These are phyloP conservation scores for Puffinus mauretanicus DNA, from an alignment of 2,113 vertebrate species.

Conservation along the genomic window DNA sequence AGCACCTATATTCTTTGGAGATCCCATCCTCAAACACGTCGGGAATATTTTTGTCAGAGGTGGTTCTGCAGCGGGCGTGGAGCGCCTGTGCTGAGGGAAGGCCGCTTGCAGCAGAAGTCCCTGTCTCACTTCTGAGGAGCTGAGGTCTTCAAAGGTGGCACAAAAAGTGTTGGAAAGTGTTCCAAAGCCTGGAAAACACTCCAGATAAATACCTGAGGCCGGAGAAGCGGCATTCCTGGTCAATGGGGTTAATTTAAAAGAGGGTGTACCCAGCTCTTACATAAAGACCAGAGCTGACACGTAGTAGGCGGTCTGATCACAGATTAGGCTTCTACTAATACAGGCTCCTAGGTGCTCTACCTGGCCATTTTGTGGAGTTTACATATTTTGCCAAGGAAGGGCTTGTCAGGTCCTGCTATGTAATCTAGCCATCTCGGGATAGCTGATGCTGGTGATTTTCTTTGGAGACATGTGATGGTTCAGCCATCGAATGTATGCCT, in stretches of 20 bases:
- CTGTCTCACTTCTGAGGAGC: neutral
- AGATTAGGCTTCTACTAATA: neutral
- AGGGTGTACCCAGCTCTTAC: neutral
- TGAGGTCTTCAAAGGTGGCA: neutral
- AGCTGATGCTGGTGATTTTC: neutral
- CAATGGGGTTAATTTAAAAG: neutral
- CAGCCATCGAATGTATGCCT: neutral
- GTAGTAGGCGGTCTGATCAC: neutral
- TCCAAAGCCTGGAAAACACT: neutral
- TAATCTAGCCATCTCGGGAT: neutral
- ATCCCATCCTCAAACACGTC: neutral
- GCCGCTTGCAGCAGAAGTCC: neutral
- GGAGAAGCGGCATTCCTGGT: neutral
- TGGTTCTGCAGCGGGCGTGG: neutral
- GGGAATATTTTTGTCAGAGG: neutral
- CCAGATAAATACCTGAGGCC: neutral
- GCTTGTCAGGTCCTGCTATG: neutral
- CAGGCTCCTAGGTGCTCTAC: neutral
- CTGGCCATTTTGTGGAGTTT: neutral
- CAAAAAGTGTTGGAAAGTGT: too few species aligned
- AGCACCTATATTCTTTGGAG: neutral
- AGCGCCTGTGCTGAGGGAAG: neutral
- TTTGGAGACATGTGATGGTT: neutral
- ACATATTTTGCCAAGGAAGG: neutral
- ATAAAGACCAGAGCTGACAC: neutral